A percentile compares a stretch with the other conserved stretches of the same genome.
These are phyloP conservation scores for Cheilosia variabilis DNA, from an alignment of 2,888 invertebrate species.

Conservation along the genomic window DNA sequence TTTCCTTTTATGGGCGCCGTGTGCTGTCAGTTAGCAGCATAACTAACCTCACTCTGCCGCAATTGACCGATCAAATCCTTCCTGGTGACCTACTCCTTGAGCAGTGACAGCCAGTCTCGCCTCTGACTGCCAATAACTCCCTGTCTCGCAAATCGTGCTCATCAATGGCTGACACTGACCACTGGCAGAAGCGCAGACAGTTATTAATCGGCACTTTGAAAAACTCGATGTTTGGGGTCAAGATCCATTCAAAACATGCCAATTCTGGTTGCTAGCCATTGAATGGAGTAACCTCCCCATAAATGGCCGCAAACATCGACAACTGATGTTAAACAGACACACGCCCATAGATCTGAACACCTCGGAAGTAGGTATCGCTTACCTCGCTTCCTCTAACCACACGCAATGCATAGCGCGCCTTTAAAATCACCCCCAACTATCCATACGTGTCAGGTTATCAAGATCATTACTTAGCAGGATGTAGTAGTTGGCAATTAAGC, in stretches of 20 bases:
- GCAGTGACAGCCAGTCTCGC: background rate
- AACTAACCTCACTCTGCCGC: too few relatives aligned
- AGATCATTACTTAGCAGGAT: constrained; percentile 44
- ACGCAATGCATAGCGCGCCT: constrained; percentile 20
- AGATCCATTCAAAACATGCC: constrained; percentile 35
- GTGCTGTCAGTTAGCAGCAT: too few relatives aligned
- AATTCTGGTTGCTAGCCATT: constrained; percentile 15
- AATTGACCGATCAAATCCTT: background rate
- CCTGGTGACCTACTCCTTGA: constrained; percentile 9
- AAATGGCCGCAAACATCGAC: constrained; percentile 19
- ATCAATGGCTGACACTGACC: constrained; percentile 12
- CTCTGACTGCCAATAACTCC: constrained; percentile 4
- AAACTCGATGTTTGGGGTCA: constrained; percentile 42
- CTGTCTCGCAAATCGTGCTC: background rate
- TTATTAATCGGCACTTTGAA: constrained; percentile 39
- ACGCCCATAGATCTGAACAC: constrained; percentile 36
- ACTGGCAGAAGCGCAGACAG: constrained; percentile 6
- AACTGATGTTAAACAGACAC: constrained; percentile 8
- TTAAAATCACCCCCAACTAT: background rate
- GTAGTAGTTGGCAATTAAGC: constrained; percentile 33
- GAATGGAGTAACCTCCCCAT: constrained; percentile 27
- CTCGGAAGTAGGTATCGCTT: constrained; percentile 38
- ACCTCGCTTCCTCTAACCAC: constrained; percentile 20
- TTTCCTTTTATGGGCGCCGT: too few relatives aligned
- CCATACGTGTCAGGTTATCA: constrained; percentile 8